Percentiles rank a stretch among this genome's conserved stretches.
Conservation (phyloP, 1,140 invertebrate species). For the Heliconius congener region DNA sequence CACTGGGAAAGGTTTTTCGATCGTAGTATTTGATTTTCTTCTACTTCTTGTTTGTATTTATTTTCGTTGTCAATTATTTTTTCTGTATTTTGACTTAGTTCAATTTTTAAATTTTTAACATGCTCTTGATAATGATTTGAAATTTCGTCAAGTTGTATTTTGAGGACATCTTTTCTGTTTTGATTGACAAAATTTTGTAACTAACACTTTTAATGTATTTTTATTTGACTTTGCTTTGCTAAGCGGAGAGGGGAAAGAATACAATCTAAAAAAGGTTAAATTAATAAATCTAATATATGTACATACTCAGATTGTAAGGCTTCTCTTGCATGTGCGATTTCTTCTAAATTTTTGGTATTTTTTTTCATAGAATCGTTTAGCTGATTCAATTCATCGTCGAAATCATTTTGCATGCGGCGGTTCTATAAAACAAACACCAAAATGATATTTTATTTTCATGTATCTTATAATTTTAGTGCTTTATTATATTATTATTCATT, state of each 20-base stretch:
- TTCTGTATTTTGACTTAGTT: conserved; percentile 50
- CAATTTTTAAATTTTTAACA: conserved; percentile 52
- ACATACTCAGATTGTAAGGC: conserved; percentile 63
- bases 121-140: conserved; percentile 60
- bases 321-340: conserved; percentile 61
- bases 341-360: conserved; percentile 63
- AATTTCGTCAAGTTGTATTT: conserved; percentile 56
- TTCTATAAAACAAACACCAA: conserved; percentile 50
- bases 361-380: conserved; percentile 61
- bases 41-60: conserved; percentile 54
- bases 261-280: background rate
- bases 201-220: background rate
- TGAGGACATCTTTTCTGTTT: conserved; percentile 64
- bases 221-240: too few species aligned
- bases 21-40: conserved; percentile 54
- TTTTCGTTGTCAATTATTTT: conserved; percentile 63
- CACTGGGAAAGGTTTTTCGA: conserved; percentile 49
- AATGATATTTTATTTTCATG: conserved; percentile 5
- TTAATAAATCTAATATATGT: conserved; percentile 33
- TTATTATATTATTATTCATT: background rate
- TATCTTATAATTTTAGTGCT: background rate
- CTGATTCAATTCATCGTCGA: conserved; percentile 60
- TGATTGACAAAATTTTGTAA: background rate
- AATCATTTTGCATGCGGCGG: conserved; percentile 56
- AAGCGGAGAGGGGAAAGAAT: too few species aligned